These are phyloP conservation scores for Callyntrura guangdongensis DNA, from an alignment of 2,888 invertebrate species.

Conservation along the genomic window DNA sequence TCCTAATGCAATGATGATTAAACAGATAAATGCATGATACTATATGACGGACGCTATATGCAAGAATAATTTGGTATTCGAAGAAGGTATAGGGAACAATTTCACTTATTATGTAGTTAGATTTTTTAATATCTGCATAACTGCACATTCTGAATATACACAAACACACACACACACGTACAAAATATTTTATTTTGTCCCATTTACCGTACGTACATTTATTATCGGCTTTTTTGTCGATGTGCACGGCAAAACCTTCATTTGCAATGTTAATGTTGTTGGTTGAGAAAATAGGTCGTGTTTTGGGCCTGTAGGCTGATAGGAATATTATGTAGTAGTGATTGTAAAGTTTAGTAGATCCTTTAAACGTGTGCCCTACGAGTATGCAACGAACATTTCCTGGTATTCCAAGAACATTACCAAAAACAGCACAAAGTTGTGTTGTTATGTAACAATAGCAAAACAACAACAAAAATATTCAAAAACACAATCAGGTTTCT, in stretches of 20 bases:
- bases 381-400: conserved; percentile 23
- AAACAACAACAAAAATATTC: not conserved
- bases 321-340: not conserved
- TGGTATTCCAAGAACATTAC: not conserved
- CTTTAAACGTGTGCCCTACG: not conserved
- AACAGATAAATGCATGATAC: conserved; percentile 4
- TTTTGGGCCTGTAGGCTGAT: conserved; percentile 33
- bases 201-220: conserved; percentile 59
- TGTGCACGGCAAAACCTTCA: not conserved
- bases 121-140: not conserved
- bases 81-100: not conserved
- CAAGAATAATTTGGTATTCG: not conserved
- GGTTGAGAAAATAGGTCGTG: conserved; percentile 39
- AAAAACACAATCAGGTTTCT: too few relatives aligned
- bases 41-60: not conserved
- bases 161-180: conserved; percentile 35
- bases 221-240: conserved; percentile 17
- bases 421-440: not conserved
- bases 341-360: conserved; percentile 13
- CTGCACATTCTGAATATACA: not conserved
- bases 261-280: not conserved
- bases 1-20: conserved; percentile 45
- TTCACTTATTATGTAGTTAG: not conserved
- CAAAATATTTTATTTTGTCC: conserved; percentile 45
- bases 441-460: not conserved